phyloP scores from a whole-genome alignment of 2,888 invertebrate genomes.

The Unio delphinus region DNA sequence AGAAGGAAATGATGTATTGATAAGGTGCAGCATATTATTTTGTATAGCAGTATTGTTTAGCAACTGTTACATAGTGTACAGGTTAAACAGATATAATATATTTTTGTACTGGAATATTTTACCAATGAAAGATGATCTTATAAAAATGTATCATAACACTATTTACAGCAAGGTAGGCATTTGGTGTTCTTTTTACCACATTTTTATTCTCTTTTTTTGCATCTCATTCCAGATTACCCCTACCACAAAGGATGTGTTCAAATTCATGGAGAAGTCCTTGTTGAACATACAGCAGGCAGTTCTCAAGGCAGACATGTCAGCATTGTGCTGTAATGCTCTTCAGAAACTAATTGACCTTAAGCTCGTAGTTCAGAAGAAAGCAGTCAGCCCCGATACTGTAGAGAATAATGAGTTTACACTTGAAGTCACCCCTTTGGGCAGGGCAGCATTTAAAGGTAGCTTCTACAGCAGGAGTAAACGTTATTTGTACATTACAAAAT shows the following conservation, averaged over 20 bases:
- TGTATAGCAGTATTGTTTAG: no score
- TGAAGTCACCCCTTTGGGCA: constrained; percentile 77
- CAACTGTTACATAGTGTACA: no score
- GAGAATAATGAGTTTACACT: constrained; percentile 28
- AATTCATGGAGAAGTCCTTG: constrained; percentile 78
- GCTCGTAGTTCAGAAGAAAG: constrained; percentile 50
- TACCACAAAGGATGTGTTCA: constrained; percentile 45
- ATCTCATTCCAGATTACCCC: constrained; percentile 37
- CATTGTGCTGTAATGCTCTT: constrained; percentile 49
- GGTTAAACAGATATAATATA: no score
- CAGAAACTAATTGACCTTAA: constrained; percentile 56
- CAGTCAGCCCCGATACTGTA: constrained; percentile 20
- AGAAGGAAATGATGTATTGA: no score
- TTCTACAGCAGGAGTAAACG: no score
- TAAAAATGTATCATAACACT: no score
- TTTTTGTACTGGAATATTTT: no score
- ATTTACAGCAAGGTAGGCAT: no score
- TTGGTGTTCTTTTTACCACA: neutral
- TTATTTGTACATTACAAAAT: no score
- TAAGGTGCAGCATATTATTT: no score
- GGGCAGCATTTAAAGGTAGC: constrained; percentile 85
- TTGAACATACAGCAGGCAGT: constrained; percentile 76
- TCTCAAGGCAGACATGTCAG: constrained; percentile 42
- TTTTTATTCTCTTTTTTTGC: neutral
- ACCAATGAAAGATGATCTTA: no score